phyloP scores from a whole-genome alignment of 2,888 invertebrate genomes.

The Thereva unica region DNA sequence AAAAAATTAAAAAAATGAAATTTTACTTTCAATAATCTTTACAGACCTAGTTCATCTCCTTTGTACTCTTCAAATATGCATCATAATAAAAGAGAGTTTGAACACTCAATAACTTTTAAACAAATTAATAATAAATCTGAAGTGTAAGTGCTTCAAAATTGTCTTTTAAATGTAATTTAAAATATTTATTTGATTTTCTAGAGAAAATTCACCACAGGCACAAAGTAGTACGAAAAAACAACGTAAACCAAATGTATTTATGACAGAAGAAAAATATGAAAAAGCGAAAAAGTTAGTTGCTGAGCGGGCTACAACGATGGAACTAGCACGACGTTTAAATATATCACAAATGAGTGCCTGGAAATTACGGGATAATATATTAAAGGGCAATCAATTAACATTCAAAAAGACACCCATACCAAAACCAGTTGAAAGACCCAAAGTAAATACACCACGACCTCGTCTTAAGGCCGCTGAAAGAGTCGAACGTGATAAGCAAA shows the following conservation, averaged over 20 bases:
- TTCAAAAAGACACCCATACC: conserved; percentile 44
- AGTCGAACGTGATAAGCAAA: conserved; percentile 53
- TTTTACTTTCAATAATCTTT: no score
- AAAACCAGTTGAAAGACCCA: conserved; percentile 6
- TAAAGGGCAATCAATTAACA: conserved; percentile 56
- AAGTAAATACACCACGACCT: conserved; percentile 46
- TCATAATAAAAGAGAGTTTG: no score
- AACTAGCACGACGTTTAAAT: conserved; percentile 55
- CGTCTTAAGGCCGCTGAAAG: conserved; percentile 55
- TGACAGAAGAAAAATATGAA: conserved; percentile 56
- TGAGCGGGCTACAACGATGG: conserved; percentile 56
- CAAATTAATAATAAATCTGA: no score
- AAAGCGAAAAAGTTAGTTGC: conserved; percentile 53
- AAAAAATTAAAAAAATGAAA: no score
- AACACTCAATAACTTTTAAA: no score
- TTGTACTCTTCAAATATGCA: no score
- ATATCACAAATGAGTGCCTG: conserved; percentile 58
- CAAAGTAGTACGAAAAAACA: conserved; percentile 46
- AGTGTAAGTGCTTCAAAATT: no score
- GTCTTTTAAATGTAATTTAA: no score
- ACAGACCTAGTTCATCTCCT: no score
- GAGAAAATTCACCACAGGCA: no score
- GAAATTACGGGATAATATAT: conserved; percentile 57
- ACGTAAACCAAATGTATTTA: conserved; percentile 56
- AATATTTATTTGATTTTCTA: no score